These are phyloP conservation scores for Drosophila vallismaia DNA, from an alignment of 2,888 invertebrate species.

Conservation along the genomic window DNA sequence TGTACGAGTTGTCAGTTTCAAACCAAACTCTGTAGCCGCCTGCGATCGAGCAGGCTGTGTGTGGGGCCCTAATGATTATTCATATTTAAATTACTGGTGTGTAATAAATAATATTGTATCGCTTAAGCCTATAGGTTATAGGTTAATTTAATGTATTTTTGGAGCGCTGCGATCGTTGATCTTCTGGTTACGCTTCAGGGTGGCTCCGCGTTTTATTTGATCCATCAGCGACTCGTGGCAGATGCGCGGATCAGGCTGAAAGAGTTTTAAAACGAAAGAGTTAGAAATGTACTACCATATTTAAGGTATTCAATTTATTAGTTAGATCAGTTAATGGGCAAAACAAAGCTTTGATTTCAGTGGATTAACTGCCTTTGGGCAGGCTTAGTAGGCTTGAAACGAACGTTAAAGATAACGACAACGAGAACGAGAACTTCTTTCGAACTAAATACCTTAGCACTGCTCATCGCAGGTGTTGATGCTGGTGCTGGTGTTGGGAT, in stretches of 20 bases:
- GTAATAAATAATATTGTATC: slow-evolving; percentile 51
- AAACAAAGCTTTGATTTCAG: slow-evolving; percentile 20
- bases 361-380: slow-evolving; percentile 37
- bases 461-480: slow-evolving; percentile 67
- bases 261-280: slow-evolving; percentile 41
- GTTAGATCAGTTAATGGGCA: slow-evolving; percentile 14
- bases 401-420: slow-evolving; percentile 38
- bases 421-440: slow-evolving; percentile 9
- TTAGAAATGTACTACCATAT: slow-evolving; percentile 6
- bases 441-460: slow-evolving; percentile 78
- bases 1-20: slow-evolving; percentile 72
- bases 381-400: slow-evolving; percentile 41
- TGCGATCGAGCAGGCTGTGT: slow-evolving; percentile 60
- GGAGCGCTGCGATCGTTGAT: slow-evolving; percentile 92
- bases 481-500: slow-evolving; percentile 56
- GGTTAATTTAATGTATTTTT: slow-evolving; percentile 88
- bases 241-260: slow-evolving; percentile 90
- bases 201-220: slow-evolving; percentile 94
- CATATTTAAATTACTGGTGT: slow-evolving; percentile 42
- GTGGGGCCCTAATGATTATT: slow-evolving; percentile 55
- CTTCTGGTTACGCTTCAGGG: slow-evolving; percentile 88
- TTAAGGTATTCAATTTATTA: not conserved
- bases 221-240: slow-evolving; percentile 97
- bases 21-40: slow-evolving; percentile 66
- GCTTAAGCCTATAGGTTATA: slow-evolving; percentile 24